Conservation (phyloP, 2,113 vertebrate species). For the Nyctereutes procyonoides region DNA sequence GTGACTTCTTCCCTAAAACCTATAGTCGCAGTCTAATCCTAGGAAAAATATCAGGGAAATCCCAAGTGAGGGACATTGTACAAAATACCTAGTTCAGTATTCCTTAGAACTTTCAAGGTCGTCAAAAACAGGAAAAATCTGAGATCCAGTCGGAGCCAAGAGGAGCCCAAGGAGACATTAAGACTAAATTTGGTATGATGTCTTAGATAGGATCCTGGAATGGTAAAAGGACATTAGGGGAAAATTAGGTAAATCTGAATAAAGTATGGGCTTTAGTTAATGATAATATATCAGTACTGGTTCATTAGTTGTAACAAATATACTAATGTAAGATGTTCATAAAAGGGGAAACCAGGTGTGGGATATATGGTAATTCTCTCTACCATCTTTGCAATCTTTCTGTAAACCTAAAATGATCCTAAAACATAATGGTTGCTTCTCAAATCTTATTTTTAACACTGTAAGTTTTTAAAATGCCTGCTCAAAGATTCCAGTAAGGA, state of each 20-base stretch:
- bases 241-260: background rate
- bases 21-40: background rate
- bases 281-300: background rate
- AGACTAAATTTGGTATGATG: background rate
- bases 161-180: background rate
- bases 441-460: background rate
- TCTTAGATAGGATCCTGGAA: background rate
- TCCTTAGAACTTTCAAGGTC: background rate
- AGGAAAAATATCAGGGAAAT: background rate
- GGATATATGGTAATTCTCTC: background rate
- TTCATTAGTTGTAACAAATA: background rate
- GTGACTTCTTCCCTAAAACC: background rate
- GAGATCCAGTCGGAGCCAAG: background rate
- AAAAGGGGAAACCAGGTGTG: background rate
- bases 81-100: background rate
- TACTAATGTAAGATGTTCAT: background rate
- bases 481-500: background rate
- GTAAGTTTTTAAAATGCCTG: background rate
- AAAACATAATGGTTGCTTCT: background rate
- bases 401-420: background rate
- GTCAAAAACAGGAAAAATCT: background rate
- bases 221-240: background rate
- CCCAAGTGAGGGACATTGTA: background rate
- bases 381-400: background rate
- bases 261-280: background rate